Base-by-base conservation (phyloP, 2,888 invertebrate species). In the Netelia melanura region DNA sequence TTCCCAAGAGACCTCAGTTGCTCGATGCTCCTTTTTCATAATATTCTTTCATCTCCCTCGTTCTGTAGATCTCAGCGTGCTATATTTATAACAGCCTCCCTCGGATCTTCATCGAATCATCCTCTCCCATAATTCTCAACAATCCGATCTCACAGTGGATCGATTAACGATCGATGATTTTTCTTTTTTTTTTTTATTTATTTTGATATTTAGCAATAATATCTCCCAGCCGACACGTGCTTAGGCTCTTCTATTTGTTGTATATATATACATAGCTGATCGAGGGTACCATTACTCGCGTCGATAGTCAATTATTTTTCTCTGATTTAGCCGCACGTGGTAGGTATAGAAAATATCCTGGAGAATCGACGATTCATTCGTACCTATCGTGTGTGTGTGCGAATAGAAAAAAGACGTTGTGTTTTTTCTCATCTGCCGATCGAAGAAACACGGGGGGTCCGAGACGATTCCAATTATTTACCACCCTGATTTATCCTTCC, bases 1-100 rank as follows among this genome's bases (percentile, higher is more conserved):
- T 89, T 84, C 87, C 80, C 88, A 89, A 90, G 87, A 89, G 84
- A 81, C 61, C 44, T 70, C 65, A 43, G 64, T 67, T 48, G 30
- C 65, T 64, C 25, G 48, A 48, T 62, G 30, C 67, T 62, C 68
- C n/a, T 71, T 68, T 67, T 44, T 56, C 68, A 17, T 17, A 17
- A 78, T 76, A 17, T 62, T 74, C 38, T 21, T 48, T 81, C 21
- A 21, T 17, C 23, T 68, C 30, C 2, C 48, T 14, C 48, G 10
- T 1, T 48, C 48, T 48, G 2, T 14, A 10, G 10, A 10, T 48
- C 48, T 48, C 48, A 14, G 21, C 52, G 30, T 17, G 48, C 23
- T 68, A 17, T 25, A 68, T 48, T 30, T 21, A 58, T 21, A 52
- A 68, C 30, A 68, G 48, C 84, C 86, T 85, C 87, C 81, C 86